Percentiles rank a stretch among this genome's conserved stretches.
Evolutionary conservation across 1,140 invertebrate species (phyloP).

Genomic region (Drosophila ohnishii): DNA sequence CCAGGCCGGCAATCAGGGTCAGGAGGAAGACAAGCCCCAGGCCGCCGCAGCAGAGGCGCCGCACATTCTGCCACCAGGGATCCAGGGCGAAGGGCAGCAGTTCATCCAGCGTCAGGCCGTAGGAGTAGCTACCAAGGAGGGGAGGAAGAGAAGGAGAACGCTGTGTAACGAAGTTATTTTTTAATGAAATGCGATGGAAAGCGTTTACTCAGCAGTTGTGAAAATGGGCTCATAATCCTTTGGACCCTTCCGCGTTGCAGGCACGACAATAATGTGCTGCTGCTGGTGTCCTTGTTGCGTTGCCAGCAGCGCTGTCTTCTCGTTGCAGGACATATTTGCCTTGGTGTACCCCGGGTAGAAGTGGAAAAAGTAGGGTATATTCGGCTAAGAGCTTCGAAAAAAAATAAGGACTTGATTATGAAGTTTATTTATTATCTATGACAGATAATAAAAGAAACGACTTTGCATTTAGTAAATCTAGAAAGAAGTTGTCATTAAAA

Average conservation of each 20-base stretch:
- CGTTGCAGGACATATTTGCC: conserved; percentile 69
- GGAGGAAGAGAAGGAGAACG: not conserved
- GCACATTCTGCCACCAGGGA: conserved; percentile 75
- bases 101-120: conserved; percentile 68
- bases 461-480: not conserved
- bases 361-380: not conserved
- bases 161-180: conserved; percentile 70
- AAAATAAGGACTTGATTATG: not conserved
- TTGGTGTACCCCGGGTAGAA: not conserved
- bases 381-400: not conserved
- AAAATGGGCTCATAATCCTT: conserved; percentile 75
- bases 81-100: conserved; percentile 67
- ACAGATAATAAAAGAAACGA: not conserved
- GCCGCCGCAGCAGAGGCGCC: conserved; percentile 55
- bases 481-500: not conserved
- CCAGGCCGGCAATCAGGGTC: conserved; percentile 63
- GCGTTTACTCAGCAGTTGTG: conserved; percentile 77
- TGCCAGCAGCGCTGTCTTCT: conserved; percentile 66
- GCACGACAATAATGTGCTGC: conserved; percentile 60
- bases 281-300: conserved; percentile 54
- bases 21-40: conserved; percentile 64
- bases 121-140: conserved; percentile 52
- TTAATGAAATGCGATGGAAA: conserved; percentile 77
- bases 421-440: too few species aligned
- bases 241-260: conserved; percentile 51